Evolutionary conservation across 2,797 vertebrate species (phyloP).

Genomic region (Benthosema pterotum): DNA sequence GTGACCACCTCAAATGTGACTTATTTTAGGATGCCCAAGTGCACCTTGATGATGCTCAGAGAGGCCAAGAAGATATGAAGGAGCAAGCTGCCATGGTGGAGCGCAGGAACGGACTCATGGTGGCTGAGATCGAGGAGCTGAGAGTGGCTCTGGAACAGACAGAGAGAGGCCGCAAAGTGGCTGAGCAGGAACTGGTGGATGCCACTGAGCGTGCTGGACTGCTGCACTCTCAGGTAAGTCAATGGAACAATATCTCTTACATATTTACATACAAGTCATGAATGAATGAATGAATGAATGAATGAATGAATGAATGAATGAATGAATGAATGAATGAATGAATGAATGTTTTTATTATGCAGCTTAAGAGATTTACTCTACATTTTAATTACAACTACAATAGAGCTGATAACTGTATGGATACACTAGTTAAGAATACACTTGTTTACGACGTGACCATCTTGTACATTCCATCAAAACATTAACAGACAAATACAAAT

Average conservation of each 20-base stretch:
- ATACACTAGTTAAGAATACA: too few relatives aligned
- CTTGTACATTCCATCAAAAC: too few relatives aligned
- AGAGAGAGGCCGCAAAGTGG: conserved; percentile 83
- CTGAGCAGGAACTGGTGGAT: conserved; percentile 87
- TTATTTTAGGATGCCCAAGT: conserved; percentile 84
- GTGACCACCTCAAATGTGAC: too few relatives aligned
- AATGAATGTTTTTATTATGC: too few relatives aligned
- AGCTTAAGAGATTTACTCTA: too few relatives aligned
- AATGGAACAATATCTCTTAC: neutral
- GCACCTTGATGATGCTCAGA: conserved; percentile 84
- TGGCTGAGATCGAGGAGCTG: conserved; percentile 88
- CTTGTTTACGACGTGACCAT: too few relatives aligned
- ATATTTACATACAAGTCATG: neutral
- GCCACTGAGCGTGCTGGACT: conserved; percentile 85
- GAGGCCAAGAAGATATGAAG: conserved; percentile 86
- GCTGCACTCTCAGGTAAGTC: conserved; percentile 76
- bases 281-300: too few relatives aligned
- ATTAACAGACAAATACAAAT: too few relatives aligned
- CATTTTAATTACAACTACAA: too few relatives aligned
- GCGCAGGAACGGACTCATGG: conserved; percentile 84
- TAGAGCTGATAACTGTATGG: too few relatives aligned
- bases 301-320: too few relatives aligned
- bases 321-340: too few relatives aligned
- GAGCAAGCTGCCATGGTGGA: conserved; percentile 82
- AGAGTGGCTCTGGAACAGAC: conserved; percentile 85